phyloP scores from a whole-genome alignment of 1,140 invertebrate species.

The Mamestra configurata region DNA sequence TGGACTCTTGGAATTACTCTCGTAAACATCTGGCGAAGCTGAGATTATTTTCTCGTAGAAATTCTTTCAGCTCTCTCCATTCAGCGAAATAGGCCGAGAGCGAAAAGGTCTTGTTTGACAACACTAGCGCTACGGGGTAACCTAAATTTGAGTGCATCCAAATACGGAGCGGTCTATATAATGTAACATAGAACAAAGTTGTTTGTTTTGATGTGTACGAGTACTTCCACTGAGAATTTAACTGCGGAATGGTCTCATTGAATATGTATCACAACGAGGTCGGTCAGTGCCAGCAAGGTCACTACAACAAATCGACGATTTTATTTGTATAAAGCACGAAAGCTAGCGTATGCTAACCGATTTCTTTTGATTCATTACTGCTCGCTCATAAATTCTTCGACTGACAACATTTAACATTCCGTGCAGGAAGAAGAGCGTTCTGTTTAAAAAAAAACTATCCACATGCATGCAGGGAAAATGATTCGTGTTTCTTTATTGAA shows the following conservation, averaged over 20 bases:
- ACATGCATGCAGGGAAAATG: constrained; percentile 7
- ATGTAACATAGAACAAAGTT: constrained; percentile 32
- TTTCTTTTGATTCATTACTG: constrained; percentile 17
- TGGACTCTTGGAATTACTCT: constrained; percentile 1
- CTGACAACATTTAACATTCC: constrained; percentile 20
- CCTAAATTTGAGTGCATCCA: constrained; percentile 41
- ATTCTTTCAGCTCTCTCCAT: constrained; percentile 7
- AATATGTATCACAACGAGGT: constrained; percentile 66
- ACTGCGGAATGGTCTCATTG: constrained; percentile 56
- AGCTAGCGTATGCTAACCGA: constrained; percentile 19
- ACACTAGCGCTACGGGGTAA: constrained; percentile 17
- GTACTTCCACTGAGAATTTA: constrained; percentile 22
- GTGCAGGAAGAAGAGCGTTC: constrained; percentile 16
- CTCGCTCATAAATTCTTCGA: constrained; percentile 18
- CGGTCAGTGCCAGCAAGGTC: constrained; percentile 68
- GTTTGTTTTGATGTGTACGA: constrained; percentile 47
- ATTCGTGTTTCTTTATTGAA: constrained; percentile 39
- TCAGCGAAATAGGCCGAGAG: constrained; percentile 20
- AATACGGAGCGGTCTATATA: not conserved
- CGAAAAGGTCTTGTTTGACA: constrained; percentile 30
- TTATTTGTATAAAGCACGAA: constrained; percentile 44
- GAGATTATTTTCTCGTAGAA: constrained; percentile 32
- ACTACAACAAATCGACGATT: constrained; percentile 38
- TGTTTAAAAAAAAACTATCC: not conserved
- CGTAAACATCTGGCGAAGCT: not conserved